Percentiles rank a stretch among this genome's conserved stretches.
Evolutionary conservation across 1,140 invertebrate species (phyloP).

Genomic region (Magallana angulata): DNA sequence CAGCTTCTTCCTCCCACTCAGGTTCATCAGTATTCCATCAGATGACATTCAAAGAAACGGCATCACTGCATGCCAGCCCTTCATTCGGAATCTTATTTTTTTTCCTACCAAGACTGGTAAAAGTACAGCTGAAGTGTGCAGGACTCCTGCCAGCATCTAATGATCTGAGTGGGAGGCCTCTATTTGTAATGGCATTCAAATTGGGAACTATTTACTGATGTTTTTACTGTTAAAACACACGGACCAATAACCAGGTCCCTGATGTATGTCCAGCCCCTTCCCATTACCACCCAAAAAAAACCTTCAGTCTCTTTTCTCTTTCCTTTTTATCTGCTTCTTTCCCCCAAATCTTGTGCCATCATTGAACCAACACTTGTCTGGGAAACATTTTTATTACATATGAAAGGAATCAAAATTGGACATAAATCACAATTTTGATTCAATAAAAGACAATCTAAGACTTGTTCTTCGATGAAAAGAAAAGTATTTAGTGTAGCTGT

Average conservation of each 20-base stretch:
- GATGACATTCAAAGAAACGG: constrained; percentile 30
- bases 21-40: background rate
- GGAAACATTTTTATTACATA: too few species aligned
- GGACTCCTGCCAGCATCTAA: constrained; percentile 27
- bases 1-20: constrained; percentile 3
- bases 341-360: too few species aligned
- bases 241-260: too few species aligned
- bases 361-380: too few species aligned
- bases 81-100: background rate
- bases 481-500: background rate
- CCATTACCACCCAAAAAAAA: too few species aligned
- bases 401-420: background rate
- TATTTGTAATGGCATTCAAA: background rate
- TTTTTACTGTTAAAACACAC: too few species aligned
- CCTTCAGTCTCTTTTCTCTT: too few species aligned
- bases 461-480: background rate
- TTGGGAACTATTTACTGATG: background rate
- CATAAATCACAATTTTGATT: background rate
- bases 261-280: too few species aligned
- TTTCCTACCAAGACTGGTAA: background rate
- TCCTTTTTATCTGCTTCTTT: too few species aligned
- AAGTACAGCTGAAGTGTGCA: background rate
- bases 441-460: background rate
- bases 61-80: constrained; percentile 4
- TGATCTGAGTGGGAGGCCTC: constrained; percentile 3